Percentiles rank a stretch among this genome's conserved stretches.
Evolutionary conservation across 2,888 invertebrate species (phyloP).

Genomic region (Cerastis leucographa): DNA sequence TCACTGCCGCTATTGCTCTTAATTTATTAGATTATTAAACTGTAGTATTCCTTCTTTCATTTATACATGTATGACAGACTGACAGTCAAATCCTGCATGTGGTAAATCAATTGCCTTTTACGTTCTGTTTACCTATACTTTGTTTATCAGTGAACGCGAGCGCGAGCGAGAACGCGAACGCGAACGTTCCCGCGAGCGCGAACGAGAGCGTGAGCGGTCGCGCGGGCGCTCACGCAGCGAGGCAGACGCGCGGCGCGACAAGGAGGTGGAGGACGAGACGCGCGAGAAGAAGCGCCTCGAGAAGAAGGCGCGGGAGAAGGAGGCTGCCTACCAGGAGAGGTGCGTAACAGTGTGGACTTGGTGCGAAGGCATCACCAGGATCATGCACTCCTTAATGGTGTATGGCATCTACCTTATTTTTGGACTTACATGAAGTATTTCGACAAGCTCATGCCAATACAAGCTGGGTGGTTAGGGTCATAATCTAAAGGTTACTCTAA

Average conservation of each 20-base stretch:
- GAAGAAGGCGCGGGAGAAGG: constrained; percentile 97
- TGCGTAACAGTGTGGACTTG: too few relatives aligned
- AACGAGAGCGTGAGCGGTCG: constrained; percentile 85
- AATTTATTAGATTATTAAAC: background rate
- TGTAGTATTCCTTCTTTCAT: background rate
- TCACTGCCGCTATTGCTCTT: background rate
- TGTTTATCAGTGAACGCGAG: constrained; percentile 76
- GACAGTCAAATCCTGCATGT: background rate
- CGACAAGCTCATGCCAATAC: too few relatives aligned
- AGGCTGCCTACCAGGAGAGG: constrained; percentile 98
- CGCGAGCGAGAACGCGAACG: constrained; percentile 70
- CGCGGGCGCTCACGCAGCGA: constrained; percentile 89
- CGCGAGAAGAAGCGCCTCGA: constrained; percentile 97
- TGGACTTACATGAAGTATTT: too few relatives aligned
- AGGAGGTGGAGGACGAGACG: constrained; percentile 97
- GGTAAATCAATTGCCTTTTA: background rate
- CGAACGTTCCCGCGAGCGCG: constrained; percentile 82
- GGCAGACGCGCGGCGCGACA: constrained; percentile 93
- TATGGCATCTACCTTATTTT: too few relatives aligned
- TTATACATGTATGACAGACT: background rate
- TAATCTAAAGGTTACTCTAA: too few relatives aligned
- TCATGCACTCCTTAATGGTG: too few relatives aligned
- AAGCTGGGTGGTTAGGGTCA: too few relatives aligned
- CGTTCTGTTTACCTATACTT: background rate
- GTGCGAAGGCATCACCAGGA: too few relatives aligned